A percentile compares a stretch with the other conserved stretches of the same genome.
Conservation (phyloP, 2,888 invertebrate genomes). For the Oasisia sp. region DNA sequence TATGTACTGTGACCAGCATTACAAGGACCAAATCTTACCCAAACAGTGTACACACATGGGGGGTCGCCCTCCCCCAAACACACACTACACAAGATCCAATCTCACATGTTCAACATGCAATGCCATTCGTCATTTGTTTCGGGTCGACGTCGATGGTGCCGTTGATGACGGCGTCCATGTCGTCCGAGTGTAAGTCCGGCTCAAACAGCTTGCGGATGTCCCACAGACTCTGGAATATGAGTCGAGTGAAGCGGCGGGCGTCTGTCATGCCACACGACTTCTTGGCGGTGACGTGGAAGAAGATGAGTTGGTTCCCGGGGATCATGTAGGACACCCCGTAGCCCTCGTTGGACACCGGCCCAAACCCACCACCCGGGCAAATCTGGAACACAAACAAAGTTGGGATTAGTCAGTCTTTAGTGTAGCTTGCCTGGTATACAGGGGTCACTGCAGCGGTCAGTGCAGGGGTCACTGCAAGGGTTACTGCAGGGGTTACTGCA, state of each 20-base stretch:
- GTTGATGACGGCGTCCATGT: neutral
- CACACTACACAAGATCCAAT: too few species aligned
- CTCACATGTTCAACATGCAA: neutral
- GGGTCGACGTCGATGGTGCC: neutral
- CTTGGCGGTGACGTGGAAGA: slow-evolving; percentile 69
- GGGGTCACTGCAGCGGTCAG: neutral
- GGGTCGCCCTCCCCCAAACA: too few species aligned
- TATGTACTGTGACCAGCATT: too few species aligned
- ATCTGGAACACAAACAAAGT: slow-evolving; percentile 53
- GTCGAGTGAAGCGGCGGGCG: slow-evolving; percentile 53
- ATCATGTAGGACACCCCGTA: slow-evolving; percentile 67
- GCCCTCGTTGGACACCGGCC: slow-evolving; percentile 68
- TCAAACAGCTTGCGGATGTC: slow-evolving; percentile 64
- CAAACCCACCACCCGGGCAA: slow-evolving; percentile 69
- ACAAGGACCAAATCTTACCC: too few species aligned
- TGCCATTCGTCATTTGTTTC: neutral
- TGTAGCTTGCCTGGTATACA: neutral
- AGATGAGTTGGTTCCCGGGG: slow-evolving; percentile 67
- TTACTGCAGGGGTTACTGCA: neutral
- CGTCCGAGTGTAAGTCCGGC: slow-evolving; percentile 35
- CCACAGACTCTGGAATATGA: slow-evolving; percentile 63
- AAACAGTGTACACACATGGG: too few species aligned
- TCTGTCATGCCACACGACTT: slow-evolving; percentile 63
- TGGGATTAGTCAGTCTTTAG: neutral
- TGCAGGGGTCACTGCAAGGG: neutral